Evolutionary conservation across 1,140 invertebrate genomes (phyloP).

Genomic region (Coptotermes formosanus): DNA sequence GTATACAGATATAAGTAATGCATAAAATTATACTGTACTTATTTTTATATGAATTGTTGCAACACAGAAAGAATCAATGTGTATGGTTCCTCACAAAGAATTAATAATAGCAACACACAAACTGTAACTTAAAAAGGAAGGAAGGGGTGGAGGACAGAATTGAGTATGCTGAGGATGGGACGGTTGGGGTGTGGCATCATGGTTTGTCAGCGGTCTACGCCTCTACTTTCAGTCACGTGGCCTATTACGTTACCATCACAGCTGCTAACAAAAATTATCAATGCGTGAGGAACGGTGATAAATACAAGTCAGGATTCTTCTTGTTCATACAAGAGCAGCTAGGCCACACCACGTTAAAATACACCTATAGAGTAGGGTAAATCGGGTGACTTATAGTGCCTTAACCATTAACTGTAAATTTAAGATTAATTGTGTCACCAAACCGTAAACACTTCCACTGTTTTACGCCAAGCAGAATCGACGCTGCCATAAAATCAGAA

Average conservation of each 20-base stretch:
- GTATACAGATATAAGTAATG: too few relatives aligned
- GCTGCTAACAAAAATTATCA: not conserved
- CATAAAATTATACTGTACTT: too few relatives aligned
- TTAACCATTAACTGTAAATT: not conserved
- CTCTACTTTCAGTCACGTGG: not conserved
- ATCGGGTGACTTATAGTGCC: too few relatives aligned
- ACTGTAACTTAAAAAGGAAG: not conserved
- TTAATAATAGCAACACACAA: not conserved
- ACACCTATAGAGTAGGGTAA: not conserved
- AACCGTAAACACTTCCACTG: not conserved
- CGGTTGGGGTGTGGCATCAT: not conserved
- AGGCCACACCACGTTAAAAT: not conserved
- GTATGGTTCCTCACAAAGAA: not conserved
- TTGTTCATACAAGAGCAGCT: not conserved
- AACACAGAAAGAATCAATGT: not conserved
- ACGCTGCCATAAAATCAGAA: not conserved
- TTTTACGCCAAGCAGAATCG: not conserved
- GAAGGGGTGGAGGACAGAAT: not conserved
- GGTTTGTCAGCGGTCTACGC: not conserved
- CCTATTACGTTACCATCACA: not conserved
- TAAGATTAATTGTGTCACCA: not conserved
- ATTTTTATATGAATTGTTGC: too few relatives aligned
- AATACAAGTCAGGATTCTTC: not conserved
- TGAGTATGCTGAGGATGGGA: not conserved
- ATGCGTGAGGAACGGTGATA: not conserved